Conservation (phyloP, 2,797 vertebrate genomes). For the Crypturellus tataupa region DNA sequence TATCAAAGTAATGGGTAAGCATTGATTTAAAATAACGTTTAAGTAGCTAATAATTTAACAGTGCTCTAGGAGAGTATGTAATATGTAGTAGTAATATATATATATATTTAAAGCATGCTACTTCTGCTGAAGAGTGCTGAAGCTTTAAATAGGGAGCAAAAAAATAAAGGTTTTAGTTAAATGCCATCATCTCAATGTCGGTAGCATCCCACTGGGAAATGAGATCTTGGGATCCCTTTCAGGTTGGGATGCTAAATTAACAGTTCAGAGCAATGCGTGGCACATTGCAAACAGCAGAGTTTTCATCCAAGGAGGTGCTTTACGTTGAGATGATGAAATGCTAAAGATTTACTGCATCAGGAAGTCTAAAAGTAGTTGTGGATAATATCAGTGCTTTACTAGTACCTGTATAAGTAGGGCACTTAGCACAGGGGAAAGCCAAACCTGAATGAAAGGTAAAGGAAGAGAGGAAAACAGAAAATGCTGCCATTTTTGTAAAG, state of each 20-base stretch:
- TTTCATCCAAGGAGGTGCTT: not conserved
- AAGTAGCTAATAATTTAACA: not conserved
- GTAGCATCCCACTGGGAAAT: not conserved
- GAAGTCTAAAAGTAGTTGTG: not conserved
- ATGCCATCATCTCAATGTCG: no score
- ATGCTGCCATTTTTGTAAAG: not conserved
- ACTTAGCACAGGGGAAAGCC: not conserved
- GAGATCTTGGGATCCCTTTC: not conserved
- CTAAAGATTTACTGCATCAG: not conserved
- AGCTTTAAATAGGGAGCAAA: not conserved
- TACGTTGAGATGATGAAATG: not conserved
- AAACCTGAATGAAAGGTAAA: not conserved
- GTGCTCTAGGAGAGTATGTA: not conserved
- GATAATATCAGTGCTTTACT: rapidly evolving
- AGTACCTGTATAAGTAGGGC: not conserved
- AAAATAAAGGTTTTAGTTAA: not conserved
- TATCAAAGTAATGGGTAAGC: not conserved
- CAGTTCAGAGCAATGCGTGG: no score
- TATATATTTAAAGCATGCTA: no score
- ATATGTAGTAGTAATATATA: no score
- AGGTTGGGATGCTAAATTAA: not conserved
- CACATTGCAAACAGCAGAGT: not conserved
- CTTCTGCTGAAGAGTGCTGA: not conserved
- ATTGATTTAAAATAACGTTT: not conserved
- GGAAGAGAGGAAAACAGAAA: not conserved